Base-by-base conservation (phyloP, 2,113 vertebrate species). In the Chascanopsetta lugubris region DNA sequence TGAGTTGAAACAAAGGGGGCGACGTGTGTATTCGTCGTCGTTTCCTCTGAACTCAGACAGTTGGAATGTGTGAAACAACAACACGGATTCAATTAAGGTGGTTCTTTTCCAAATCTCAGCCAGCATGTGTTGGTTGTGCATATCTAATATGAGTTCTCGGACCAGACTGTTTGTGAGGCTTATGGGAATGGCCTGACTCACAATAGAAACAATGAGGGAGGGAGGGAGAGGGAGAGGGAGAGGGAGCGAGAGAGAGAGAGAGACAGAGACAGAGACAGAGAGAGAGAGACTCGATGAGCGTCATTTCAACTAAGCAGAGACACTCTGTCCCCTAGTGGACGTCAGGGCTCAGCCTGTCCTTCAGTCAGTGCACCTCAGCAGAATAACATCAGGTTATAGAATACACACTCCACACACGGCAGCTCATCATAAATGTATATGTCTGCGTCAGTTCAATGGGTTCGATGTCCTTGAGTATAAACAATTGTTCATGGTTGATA, bases 261-360 rank as follows among this genome's bases (percentile, higher is more conserved):
- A 17, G 21, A 45, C 36, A 30, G 29, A 30, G 29, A 30, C 5
- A 30, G 29, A 5, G 29, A 30, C 5, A 40, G 36, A 51, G 42
- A 20, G 38, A 29, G 17, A 48, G 24, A 17, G 21, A 45, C 36
- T 22, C 21, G 43, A 36, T 15, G 32, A 54, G 68, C 26, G 47
- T 27, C 13, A 48, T 11, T 55, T 48, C 12, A 71, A 30, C 55
- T 64, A 25, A 77, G 36, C 73, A 59, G 76, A 73, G 51, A 84
- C 45, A 79, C 32, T 54, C 80, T 91, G 87, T 88, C 90, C 87
- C 84, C 90, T 86, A 82, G 88, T 91, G 90, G 88, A 75, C 46
- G 15, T 25, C 25, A 27, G 26, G 9, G 46, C 27, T 62, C 50
- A 56, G 13, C 67, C 60, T 67, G 12, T 49, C 17, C 13, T 53